These are phyloP conservation scores for Dolichopus griseipennis DNA, from an alignment of 2,888 invertebrate species.

Conservation along the genomic window DNA sequence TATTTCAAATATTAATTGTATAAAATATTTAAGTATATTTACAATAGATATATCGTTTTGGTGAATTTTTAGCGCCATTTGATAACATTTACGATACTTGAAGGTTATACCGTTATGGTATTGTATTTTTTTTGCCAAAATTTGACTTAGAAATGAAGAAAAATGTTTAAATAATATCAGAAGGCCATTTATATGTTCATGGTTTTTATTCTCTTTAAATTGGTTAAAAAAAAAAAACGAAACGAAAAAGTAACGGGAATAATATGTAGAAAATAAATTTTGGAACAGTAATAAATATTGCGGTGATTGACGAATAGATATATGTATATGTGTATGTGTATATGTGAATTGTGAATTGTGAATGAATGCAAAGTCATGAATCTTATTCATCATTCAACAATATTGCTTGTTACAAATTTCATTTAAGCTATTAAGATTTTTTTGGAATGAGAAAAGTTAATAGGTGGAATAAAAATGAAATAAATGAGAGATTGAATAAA, in stretches of 20 bases:
- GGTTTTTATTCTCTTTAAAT: not conserved
- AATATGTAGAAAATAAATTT: not conserved
- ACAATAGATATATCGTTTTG: not conserved
- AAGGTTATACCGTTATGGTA: too few species aligned
- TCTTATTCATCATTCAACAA: not conserved
- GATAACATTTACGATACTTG: too few species aligned
- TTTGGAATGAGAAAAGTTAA: not conserved
- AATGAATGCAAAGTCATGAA: not conserved
- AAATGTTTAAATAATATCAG: too few species aligned
- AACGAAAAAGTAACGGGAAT: not conserved
- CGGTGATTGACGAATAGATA: not conserved
- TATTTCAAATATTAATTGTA: not conserved
- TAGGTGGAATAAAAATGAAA: not conserved
- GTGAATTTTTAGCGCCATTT: too few species aligned
- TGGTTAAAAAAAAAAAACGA: not conserved
- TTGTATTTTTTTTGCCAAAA: not conserved
- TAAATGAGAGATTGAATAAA: too few species aligned
- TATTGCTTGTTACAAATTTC: not conserved
- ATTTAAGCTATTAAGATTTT: not conserved
- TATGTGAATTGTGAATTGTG: too few species aligned
- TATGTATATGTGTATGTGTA: too few species aligned
- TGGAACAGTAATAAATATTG: not conserved
- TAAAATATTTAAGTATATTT: not conserved
- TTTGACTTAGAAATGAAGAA: not conserved
- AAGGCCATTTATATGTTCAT: not conserved